Evolutionary conservation across 2,113 vertebrate genomes (phyloP), one percentile per base, ranked within the genome.

Genomic region (Rhynchomys soricoides): DNA sequence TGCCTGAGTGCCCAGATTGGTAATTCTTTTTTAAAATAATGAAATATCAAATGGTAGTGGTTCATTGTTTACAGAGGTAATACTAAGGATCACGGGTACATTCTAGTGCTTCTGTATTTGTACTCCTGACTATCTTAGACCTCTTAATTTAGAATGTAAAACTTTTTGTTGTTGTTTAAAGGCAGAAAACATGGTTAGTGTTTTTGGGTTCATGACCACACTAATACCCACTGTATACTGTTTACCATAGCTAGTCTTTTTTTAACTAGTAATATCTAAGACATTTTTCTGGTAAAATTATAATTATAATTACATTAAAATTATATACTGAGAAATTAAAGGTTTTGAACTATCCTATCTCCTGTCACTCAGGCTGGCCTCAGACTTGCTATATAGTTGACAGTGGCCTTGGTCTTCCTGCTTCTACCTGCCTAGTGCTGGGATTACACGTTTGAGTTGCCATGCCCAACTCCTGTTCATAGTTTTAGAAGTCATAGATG

Each of bases 161-260:
- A 83, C 55, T 1, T 59, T 59, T 74, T 48, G 64, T 89, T n/a
- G 15, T 83, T 77, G 78, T 71, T 70, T 95, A 83, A 95, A 91
- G 21, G 4, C 7, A 68, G 55, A 94, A 93, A 85, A 64, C 26
- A 57, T 55, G 78, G 16, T 52, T 52, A 83, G 21, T 85, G 12
- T 79, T 75, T 88, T 59, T 95, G 82, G 48, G 15, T 50, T 78
- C 16, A 83, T 93, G 34, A 31, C 11, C 37, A 43, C 13, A 70
- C 2, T 89, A 37, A 83, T 1, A 26, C 87, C 21, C 64, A 7
- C n/a, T 89, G 1, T 89, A 86, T 12, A 77, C 7, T 75, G 11
- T 79, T 90, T 94, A 52, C 45, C 29, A 78, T 83, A 55, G 24
- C 2, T 90, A 52, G 3, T 71, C 15, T 57, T 57, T 78, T 31